A percentile compares a stretch with the other conserved stretches of the same genome.
These are phyloP conservation scores for Cossypha niveicapilla DNA, from an alignment of 2,797 vertebrate genomes.

Conservation along the genomic window DNA sequence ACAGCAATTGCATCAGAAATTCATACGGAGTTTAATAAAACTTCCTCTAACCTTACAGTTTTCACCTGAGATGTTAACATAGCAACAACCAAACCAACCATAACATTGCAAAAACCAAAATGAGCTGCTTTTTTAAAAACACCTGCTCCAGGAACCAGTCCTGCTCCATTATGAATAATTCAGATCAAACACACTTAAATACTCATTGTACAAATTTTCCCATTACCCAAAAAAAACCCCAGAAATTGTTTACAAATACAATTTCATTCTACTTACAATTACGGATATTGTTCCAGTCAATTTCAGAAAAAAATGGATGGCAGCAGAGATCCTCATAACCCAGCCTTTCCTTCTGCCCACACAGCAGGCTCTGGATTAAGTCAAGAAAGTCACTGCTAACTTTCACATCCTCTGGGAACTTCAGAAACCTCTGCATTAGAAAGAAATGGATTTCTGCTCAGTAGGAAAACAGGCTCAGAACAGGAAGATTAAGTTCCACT, in stretches of 20 bases:
- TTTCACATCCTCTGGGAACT: conserved; percentile 86
- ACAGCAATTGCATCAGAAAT: not conserved
- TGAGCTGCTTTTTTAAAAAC: not conserved
- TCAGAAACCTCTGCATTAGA: conserved; percentile 83
- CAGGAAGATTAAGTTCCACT: not conserved
- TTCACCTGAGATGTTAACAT: not conserved
- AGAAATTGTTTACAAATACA: not conserved
- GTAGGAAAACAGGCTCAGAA: not conserved
- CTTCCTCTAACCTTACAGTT: not conserved
- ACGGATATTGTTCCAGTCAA: conserved; percentile 88
- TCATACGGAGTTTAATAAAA: not conserved
- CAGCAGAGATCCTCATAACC: conserved; percentile 88
- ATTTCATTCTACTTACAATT: conserved; percentile 80
- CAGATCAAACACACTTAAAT: not conserved
- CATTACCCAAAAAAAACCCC: not conserved
- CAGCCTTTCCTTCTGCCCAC: conserved; percentile 85
- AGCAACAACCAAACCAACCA: not conserved
- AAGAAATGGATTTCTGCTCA: conserved; percentile 39
- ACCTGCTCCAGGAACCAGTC: not conserved
- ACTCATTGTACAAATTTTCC: not conserved
- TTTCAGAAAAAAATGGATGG: conserved; percentile 88
- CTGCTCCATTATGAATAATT: not conserved
- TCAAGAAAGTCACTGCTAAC: conserved; percentile 85
- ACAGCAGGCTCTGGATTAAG: conserved; percentile 89
- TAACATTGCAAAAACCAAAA: not conserved